These are phyloP conservation scores for Oreochromis niloticus DNA, from an alignment of 2,113 vertebrate species.

Conservation along the genomic window DNA sequence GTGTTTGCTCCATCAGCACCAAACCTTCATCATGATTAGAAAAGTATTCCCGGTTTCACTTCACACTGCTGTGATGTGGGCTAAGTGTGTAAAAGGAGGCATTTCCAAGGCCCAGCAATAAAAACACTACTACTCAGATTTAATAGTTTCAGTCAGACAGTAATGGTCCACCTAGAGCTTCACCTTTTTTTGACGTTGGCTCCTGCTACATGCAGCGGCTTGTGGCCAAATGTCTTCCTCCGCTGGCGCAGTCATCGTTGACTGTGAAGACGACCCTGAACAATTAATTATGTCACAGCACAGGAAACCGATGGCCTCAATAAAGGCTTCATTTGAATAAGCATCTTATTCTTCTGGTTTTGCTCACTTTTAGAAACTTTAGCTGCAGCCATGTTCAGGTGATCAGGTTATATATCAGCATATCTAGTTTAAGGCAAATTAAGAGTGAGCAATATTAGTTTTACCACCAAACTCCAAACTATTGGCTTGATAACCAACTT, in stretches of 20 bases:
- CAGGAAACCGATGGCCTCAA: not conserved
- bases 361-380: not conserved
- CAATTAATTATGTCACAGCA: not conserved
- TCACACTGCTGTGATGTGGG: not conserved
- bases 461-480: not conserved
- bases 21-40: not conserved
- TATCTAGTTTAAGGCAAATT: not conserved
- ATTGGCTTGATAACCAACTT: not conserved
- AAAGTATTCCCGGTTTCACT: not conserved
- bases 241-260: constrained; percentile 64
- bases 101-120: not conserved
- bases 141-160: not conserved
- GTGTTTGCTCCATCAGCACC: not conserved
- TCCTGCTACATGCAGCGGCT: constrained; percentile 74
- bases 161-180: not conserved
- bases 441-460: not conserved
- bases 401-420: not conserved
- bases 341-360: not conserved
- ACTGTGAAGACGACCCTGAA: constrained; percentile 74
- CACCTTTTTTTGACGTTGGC: constrained; percentile 78
- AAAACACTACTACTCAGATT: not conserved
- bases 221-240: constrained; percentile 69
- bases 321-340: not conserved
- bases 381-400: not conserved
- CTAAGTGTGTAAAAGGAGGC: not conserved